Conservation (phyloP, 2,113 vertebrate genomes). For the Prietella phreatophila region DNA sequence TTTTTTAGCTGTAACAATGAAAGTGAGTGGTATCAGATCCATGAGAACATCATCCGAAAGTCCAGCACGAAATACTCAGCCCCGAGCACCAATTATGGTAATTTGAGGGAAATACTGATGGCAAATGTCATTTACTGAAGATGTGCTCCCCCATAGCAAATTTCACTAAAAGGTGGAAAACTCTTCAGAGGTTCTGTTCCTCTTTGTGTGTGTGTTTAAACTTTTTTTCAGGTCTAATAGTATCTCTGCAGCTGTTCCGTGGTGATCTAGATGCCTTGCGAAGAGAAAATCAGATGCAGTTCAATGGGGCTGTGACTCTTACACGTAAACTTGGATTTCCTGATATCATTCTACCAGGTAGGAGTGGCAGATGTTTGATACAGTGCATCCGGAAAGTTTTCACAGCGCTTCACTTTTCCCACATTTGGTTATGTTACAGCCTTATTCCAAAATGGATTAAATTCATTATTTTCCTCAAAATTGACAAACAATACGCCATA, state of each 20-base stretch:
- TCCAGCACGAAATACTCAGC: constrained; percentile 97
- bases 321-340: constrained; percentile 85
- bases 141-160: background rate
- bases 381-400: too few relatives aligned
- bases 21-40: constrained; percentile 97
- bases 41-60: constrained; percentile 97
- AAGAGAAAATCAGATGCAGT: constrained; percentile 76
- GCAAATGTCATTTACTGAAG: background rate
- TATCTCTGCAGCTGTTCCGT: constrained; percentile 82
- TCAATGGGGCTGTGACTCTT: constrained; percentile 76
- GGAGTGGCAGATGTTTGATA: constrained; percentile 39
- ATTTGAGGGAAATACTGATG: background rate
- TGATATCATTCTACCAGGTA: constrained; percentile 84
- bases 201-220: background rate
- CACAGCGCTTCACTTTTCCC: too few relatives aligned
- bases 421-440: too few relatives aligned
- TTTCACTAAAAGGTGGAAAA: background rate
- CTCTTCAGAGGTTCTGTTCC: background rate
- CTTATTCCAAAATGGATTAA: too few relatives aligned
- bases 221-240: constrained; percentile 76
- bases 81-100: constrained; percentile 96
- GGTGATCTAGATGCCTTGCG: constrained; percentile 78
- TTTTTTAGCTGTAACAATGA: constrained; percentile 86
- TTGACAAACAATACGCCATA: too few relatives aligned
- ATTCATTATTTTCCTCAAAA: too few relatives aligned